Percentiles rank a stretch among this genome's conserved stretches.
Evolutionary conservation across 1,140 invertebrate species (phyloP).

Genomic region (Bombus sylvicola): DNA sequence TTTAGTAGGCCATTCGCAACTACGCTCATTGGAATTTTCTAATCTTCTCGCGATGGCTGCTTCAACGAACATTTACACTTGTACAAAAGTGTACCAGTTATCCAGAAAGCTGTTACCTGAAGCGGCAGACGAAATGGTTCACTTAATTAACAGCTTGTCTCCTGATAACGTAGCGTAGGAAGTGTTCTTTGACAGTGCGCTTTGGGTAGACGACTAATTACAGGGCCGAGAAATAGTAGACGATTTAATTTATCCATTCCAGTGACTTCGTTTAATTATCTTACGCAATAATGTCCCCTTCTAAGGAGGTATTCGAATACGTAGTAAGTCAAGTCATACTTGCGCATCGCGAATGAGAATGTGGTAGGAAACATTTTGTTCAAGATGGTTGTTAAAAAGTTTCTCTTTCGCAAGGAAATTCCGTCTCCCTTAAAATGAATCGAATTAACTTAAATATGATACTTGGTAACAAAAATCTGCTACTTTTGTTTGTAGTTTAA

Average conservation of each 20-base stretch:
- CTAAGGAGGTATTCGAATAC: conserved; percentile 35
- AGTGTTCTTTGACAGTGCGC: conserved; percentile 50
- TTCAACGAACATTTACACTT: conserved; percentile 31
- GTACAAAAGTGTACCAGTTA: conserved; percentile 39
- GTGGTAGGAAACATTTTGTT: not conserved
- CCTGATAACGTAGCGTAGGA: conserved; percentile 47
- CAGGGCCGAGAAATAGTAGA: conserved; percentile 52
- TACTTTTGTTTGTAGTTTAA: too few relatives aligned
- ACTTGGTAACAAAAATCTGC: too few relatives aligned
- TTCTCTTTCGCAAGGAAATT: not conserved
- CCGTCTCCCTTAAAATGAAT: not conserved
- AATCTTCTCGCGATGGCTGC: conserved; percentile 19
- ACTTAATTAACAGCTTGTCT: conserved; percentile 58
- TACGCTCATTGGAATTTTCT: conserved; percentile 42
- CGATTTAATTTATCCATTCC: conserved; percentile 57
- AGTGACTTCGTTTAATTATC: conserved; percentile 55
- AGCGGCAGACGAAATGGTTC: conserved; percentile 31
- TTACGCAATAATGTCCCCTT: conserved; percentile 51
- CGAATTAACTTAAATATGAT: not conserved
- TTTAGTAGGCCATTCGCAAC: conserved; percentile 13
- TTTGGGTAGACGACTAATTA: conserved; percentile 53
- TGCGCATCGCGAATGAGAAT: not conserved
- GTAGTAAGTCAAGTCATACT: conserved; percentile 19
- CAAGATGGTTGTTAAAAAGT: not conserved
- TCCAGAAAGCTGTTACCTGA: conserved; percentile 43